Conservation (phyloP, 2,113 vertebrate genomes). For the Syngnathoides biaculeatus region DNA sequence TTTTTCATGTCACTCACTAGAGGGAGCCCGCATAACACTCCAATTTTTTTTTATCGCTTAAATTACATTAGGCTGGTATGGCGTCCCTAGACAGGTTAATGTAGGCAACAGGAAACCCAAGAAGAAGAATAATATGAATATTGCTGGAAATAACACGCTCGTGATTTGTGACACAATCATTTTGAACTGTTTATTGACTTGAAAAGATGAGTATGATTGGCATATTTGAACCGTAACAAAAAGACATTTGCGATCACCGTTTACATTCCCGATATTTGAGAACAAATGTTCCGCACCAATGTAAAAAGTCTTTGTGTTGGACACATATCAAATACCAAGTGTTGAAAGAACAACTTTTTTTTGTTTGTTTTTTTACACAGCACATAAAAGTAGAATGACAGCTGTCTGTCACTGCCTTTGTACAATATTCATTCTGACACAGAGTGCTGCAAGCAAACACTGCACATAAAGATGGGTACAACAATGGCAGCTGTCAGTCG, state of each 20-base stretch:
- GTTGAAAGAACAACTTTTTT: constrained; percentile 16
- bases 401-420: neutral
- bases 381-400: constrained; percentile 16
- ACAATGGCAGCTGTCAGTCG: constrained; percentile 3
- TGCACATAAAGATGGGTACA: neutral
- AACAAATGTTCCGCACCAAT: constrained; percentile 25
- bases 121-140: neutral
- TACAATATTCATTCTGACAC: neutral
- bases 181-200: constrained; percentile 60
- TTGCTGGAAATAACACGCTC: neutral
- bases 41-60: neutral
- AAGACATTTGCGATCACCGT: constrained; percentile 43
- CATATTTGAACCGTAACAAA: constrained; percentile 63
- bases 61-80: no score
- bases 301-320: constrained; percentile 31
- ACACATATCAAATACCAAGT: constrained; percentile 36
- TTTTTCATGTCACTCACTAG: no score
- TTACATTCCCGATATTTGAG: constrained; percentile 50
- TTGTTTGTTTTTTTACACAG: constrained; percentile 29
- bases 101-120: no score
- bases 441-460: neutral
- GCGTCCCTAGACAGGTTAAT: neutral
- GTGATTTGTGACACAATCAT: neutral
- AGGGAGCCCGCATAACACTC: neutral
- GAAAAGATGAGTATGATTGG: constrained; percentile 56